phyloP scores from a whole-genome alignment of 2,797 vertebrate species.

The Varecia variegata region DNA sequence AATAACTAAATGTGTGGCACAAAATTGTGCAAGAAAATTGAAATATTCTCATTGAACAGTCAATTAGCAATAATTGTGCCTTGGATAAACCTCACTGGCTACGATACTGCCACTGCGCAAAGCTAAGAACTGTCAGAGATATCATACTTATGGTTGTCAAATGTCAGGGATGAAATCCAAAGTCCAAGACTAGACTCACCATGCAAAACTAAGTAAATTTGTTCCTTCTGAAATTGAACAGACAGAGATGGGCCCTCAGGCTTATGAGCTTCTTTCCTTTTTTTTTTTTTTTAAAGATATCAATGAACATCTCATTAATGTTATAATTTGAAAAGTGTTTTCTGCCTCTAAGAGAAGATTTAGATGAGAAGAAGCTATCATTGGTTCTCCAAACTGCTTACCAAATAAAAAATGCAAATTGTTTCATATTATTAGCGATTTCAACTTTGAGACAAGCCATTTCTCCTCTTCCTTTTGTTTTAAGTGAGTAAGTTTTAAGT shows the following conservation, averaged over 20 bases:
- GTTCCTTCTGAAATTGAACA: neutral
- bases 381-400: neutral
- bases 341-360: conserved; percentile 1
- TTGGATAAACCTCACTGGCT: too few species aligned
- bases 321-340: conserved; percentile 13
- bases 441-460: neutral
- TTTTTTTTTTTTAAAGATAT: neutral
- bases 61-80: neutral
- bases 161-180: neutral
- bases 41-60: neutral
- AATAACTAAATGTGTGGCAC: neutral
- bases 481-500: neutral
- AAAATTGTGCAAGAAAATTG: neutral
- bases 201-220: neutral
- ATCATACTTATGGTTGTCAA: neutral
- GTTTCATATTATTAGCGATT: neutral
- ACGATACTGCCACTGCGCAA: too few species aligned
- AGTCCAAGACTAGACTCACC: neutral
- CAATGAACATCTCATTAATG: neutral
- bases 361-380: neutral
- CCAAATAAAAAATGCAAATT: conserved; percentile 40
- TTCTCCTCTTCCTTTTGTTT: conserved; percentile 36
- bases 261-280: neutral
- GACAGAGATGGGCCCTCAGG: neutral
- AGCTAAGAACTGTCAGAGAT: neutral